Evolutionary conservation across 2,113 vertebrate genomes (phyloP).

Genomic region (Rhadina sibilatrix): DNA sequence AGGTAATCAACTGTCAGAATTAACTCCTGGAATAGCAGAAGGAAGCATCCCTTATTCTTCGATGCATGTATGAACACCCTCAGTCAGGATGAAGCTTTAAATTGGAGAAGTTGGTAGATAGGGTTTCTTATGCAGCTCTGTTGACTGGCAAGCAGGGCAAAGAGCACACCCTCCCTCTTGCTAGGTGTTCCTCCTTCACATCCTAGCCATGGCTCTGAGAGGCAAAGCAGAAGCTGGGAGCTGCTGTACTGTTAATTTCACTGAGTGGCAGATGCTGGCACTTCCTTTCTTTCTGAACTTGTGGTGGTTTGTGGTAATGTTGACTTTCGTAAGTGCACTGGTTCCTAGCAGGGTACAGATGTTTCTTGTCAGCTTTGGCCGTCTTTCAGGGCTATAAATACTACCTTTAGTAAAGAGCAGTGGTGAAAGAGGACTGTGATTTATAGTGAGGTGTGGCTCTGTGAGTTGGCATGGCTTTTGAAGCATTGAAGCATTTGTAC

Average conservation of each 20-base stretch:
- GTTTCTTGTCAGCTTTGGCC: slow-evolving; percentile 50
- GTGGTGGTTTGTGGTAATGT: background rate
- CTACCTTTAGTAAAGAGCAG: background rate
- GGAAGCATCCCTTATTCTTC: background rate
- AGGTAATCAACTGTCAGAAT: background rate
- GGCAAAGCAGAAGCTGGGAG: background rate
- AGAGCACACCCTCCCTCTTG: background rate
- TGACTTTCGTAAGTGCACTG: background rate
- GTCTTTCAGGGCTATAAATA: slow-evolving; percentile 38
- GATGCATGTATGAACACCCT: fast-evolving
- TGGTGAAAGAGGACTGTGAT: background rate
- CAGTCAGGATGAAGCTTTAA: background rate
- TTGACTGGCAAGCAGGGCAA: background rate
- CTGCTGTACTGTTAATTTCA: background rate
- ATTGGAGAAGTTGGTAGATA: background rate
- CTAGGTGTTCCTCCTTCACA: background rate
- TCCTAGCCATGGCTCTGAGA: fast-evolving
- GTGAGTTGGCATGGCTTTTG: background rate
- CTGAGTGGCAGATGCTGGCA: background rate
- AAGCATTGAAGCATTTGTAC: background rate
- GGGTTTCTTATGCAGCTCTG: background rate
- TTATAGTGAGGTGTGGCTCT: background rate
- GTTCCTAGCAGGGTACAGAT: slow-evolving; percentile 11
- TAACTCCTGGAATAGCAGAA: background rate
- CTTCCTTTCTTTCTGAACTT: background rate